Base-by-base conservation (phyloP, 2,888 invertebrate genomes). In the Empis stercorea region DNA sequence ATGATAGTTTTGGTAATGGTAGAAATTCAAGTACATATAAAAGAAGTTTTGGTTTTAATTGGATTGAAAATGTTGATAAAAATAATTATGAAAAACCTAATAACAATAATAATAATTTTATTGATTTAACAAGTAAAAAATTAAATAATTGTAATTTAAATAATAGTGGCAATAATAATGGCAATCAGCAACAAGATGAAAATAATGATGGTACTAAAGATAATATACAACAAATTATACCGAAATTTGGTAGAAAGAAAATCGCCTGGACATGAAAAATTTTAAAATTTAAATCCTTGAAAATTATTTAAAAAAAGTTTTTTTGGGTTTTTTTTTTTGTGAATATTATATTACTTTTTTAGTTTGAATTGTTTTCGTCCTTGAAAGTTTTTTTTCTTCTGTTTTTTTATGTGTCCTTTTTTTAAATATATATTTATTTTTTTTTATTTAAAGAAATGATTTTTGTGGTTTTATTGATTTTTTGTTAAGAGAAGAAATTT, bases 181-280 rank as follows among this genome's bases (percentile, higher is more conserved):
- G 9, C 7, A n/a, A n/a, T n/a, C n/a, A n/a, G n/a, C 23, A 7
- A 9, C 23, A 27, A 9, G 9, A 27, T 27, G 23, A 27, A 27
- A 27, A 27, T 20, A 20, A n/a, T n/a, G n/a, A n/a, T 20, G 20
- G 20, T 20, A 20, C 20, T 5, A 20, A 20, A n/a, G n/a, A 44
- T 10, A 32, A 47, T 36, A 20, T 44, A 15, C 23, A 27, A 27
- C 32, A 40, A 43, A 30, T 17, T 34, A 56, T 59, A 9, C 67
- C 66, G 7, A 56, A 57, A 47, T 67, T 61, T 48, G 66, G 61
- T 3, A 59, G 63, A 10, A 66, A 66, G 48, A 63, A 60, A 27
- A 57, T 65, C 11, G 65, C 61, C 14, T 66, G 66, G 66, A 64
- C 60, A 17, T 66, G 55, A 52, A 32, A 5, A 4, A 32, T 11